Evolutionary conservation across 1,140 invertebrate species (phyloP).

Genomic region (Bombus soroeensis): DNA sequence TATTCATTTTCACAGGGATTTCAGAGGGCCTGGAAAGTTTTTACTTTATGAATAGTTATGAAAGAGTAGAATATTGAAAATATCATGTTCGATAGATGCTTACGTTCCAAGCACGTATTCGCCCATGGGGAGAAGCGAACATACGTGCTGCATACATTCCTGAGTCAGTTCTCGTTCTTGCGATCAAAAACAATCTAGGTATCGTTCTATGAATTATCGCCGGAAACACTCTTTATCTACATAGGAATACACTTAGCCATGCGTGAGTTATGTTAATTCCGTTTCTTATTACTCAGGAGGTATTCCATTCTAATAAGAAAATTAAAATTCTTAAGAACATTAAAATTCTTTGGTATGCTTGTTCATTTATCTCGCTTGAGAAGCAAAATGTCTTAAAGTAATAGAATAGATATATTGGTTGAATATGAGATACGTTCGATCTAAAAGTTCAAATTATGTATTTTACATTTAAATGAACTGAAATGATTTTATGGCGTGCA

Average conservation of each 20-base stretch:
- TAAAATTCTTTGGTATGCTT: background rate
- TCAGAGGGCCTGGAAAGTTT: background rate
- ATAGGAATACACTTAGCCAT: background rate
- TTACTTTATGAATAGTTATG: background rate
- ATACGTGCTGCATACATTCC: slow-evolving; percentile 38
- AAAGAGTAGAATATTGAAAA: slow-evolving; percentile 32
- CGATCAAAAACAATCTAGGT: slow-evolving; percentile 20
- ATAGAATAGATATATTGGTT: background rate
- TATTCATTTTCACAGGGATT: background rate
- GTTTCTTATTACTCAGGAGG: background rate
- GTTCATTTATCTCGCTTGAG: background rate
- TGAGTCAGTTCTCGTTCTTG: slow-evolving; percentile 16
- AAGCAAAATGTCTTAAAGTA: background rate
- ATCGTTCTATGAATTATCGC: slow-evolving; percentile 23
- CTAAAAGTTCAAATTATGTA: background rate
- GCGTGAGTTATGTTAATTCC: background rate
- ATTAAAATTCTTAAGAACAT: background rate
- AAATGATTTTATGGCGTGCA: background rate
- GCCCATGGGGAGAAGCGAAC: slow-evolving; percentile 29
- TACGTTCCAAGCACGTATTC: slow-evolving; percentile 49
- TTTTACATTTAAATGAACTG: background rate
- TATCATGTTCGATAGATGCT: slow-evolving; percentile 37
- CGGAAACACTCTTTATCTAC: background rate
- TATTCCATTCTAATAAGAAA: background rate
- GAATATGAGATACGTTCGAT: background rate